Evolutionary conservation across 2,888 invertebrate species (phyloP).

Genomic region (Trissoscelio sp.): DNA sequence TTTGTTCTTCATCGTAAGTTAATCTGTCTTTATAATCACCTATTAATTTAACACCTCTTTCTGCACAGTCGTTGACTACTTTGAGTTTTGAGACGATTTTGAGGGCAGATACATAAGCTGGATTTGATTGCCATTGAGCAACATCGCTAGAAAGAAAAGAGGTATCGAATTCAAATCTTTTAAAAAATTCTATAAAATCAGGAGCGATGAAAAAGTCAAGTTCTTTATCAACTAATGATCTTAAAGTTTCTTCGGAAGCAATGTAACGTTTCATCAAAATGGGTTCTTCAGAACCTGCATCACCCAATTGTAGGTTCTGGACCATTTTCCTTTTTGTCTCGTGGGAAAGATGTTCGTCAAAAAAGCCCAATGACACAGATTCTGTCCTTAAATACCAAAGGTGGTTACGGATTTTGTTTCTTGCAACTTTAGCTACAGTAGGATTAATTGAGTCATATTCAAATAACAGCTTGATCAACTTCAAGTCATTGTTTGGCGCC

Average conservation of each 20-base stretch:
- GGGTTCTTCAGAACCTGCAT: not conserved
- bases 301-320: not conserved
- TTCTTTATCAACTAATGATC: slow-evolving; percentile 12
- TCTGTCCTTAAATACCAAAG: slow-evolving; percentile 63
- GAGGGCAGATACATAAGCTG: not conserved
- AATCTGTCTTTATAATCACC: not conserved
- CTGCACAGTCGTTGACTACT: slow-evolving; percentile 44
- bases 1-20: slow-evolving; percentile 8
- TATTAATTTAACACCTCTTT: slow-evolving; percentile 12
- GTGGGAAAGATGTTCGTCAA: slow-evolving; percentile 25
- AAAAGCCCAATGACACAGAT: slow-evolving; percentile 50
- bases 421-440: slow-evolving; percentile 33
- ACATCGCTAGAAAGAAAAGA: not conserved
- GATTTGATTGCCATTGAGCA: not conserved
- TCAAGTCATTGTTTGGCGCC: slow-evolving; percentile 61
- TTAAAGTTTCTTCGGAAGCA: not conserved
- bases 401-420: slow-evolving; percentile 46
- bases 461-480: slow-evolving; percentile 60
- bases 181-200: slow-evolving; percentile 2
- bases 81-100: slow-evolving; percentile 21
- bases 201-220: slow-evolving; percentile 35
- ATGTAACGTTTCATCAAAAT: not conserved
- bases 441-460: slow-evolving; percentile 13
- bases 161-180: slow-evolving; percentile 17
- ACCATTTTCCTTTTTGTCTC: slow-evolving; percentile 20